Evolutionary conservation across 2,888 invertebrate species (phyloP).

Genomic region (Gari tellinella): DNA sequence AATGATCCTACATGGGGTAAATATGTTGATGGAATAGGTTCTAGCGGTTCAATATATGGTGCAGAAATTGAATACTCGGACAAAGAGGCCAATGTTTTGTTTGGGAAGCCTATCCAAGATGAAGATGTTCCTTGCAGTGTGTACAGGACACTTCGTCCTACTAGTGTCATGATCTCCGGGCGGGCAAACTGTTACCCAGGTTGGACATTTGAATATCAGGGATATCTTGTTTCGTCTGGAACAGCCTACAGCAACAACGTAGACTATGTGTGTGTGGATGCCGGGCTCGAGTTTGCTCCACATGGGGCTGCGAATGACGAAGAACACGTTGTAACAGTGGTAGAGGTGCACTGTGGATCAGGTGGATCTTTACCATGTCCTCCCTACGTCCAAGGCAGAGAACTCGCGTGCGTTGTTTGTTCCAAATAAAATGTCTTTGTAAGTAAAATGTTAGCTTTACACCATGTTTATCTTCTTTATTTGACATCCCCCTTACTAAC

Average conservation of each 20-base stretch:
- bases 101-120: conserved; percentile 7
- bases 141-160: background rate
- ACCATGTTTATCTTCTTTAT: too few species aligned
- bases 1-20: conserved; percentile 17
- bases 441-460: too few species aligned
- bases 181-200: conserved; percentile 14
- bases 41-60: conserved; percentile 8
- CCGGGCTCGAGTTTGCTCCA: background rate
- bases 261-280: conserved; percentile 17
- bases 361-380: conserved; percentile 31
- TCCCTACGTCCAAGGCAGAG: conserved; percentile 33
- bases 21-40: conserved; percentile 4
- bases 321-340: conserved; percentile 17
- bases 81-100: background rate
- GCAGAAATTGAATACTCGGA: conserved; percentile 11
- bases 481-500: too few species aligned
- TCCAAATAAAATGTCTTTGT: conserved; percentile 18
- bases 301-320: conserved; percentile 18
- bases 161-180: conserved; percentile 16
- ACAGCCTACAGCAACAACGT: background rate
- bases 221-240: conserved; percentile 4
- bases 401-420: conserved; percentile 44
- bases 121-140: conserved; percentile 24
- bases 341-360: conserved; percentile 22
- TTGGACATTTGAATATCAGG: conserved; percentile 21